Base-by-base conservation (phyloP, 1,140 invertebrate genomes). In the Hestina assimilis region DNA sequence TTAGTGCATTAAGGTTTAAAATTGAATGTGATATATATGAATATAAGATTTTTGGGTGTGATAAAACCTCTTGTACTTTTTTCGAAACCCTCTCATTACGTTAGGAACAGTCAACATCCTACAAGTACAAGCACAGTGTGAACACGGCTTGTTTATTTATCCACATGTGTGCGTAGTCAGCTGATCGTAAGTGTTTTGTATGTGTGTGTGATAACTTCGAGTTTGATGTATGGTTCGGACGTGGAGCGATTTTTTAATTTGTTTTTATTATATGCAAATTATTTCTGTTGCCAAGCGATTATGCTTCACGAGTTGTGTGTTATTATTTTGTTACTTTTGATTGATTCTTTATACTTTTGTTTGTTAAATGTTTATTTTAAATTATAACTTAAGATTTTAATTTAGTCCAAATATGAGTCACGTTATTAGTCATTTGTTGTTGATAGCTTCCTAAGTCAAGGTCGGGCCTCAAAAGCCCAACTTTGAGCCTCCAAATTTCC, bases 41-140 rank as follows among this genome's bases (percentile, higher is more conserved):
- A 31, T 58, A 24, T 55, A 21, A 38, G 42, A 8, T 21, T 5
- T 38, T 59, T 28, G 31, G 7, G n/a, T 31, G 23, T 47, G 40
- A 38, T 54, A 26, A 20, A 57, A 59, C 69, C 64, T 77, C 74
- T 70, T 74, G 67, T 72, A 73, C 66, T 84, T 82, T 83, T 84
- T 82, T 76, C 67, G 67, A 70, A 80, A 64, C 74, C 72, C 73
- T 75, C 74, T 81, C 71, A 79, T 83, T 79, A 80, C 67, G 69
- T 68, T 66, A 70, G 51, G 72, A 60, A 69, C 66, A 68, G 61
- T 66, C 68, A 72, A 74, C 66, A 72, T 74, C 70, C 67, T 72
- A 68, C 52, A 59, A 53, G 47, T 66, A 66, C 64, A 65, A 35
- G 58, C 57, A 45, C 59, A 38, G 35, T 67, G 64, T 68, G 58